Conservation (phyloP, 2,797 vertebrate genomes). For the Rhyacichthys aspro region DNA sequence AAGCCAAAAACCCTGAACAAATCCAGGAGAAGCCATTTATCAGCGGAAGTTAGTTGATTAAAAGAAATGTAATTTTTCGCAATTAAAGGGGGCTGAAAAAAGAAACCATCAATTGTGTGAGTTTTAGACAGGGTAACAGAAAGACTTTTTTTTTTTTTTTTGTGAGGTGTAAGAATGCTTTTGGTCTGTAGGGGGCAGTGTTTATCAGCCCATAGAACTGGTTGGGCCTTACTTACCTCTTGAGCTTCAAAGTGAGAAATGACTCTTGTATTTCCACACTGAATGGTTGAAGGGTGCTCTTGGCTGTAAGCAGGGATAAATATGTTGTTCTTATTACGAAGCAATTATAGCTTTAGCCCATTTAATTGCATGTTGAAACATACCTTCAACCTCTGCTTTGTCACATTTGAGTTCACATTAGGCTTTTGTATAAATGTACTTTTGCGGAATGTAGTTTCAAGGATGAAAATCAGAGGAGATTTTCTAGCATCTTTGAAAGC, state of each 20-base stretch:
- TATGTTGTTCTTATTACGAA: neutral
- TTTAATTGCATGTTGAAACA: conserved; percentile 3
- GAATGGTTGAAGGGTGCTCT: conserved; percentile 28
- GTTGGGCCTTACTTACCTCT: neutral
- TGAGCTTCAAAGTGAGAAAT: conserved; percentile 11
- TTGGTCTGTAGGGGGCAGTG: conserved; percentile 70
- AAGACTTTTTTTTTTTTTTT: no score
- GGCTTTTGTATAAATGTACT: conserved; percentile 9
- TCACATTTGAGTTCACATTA: conserved; percentile 2
- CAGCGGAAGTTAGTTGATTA: neutral
- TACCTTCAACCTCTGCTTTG: neutral
- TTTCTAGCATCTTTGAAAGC: neutral
- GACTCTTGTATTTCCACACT: conserved; percentile 7
- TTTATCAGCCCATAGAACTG: conserved; percentile 35
- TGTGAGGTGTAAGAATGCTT: conserved; percentile 23
- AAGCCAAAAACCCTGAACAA: neutral
- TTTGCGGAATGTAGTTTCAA: conserved; percentile 10
- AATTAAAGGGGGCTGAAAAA: neutral
- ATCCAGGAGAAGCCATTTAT: conserved; percentile 1
- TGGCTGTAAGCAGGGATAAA: conserved; percentile 13
- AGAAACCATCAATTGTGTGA: no score
- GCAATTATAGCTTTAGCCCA: neutral
- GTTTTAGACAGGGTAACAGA: no score
- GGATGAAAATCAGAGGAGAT: conserved; percentile 3
- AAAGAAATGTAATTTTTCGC: neutral